A percentile compares a stretch with the other conserved stretches of the same genome.
These are phyloP conservation scores for Alces alces DNA, from an alignment of 2,113 vertebrate species.

Conservation along the genomic window DNA sequence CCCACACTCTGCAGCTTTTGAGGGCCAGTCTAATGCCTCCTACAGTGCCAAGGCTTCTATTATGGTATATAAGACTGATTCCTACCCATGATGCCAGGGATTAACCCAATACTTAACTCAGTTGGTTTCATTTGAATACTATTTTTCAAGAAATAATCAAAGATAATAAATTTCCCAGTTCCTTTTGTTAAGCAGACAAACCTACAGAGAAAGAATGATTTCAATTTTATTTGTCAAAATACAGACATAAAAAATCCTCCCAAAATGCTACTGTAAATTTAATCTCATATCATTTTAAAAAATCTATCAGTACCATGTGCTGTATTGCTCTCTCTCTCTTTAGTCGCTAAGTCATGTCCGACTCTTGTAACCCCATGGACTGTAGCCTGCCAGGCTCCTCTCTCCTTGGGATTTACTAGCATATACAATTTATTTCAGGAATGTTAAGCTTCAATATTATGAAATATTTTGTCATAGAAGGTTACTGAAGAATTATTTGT, in stretches of 20 bases:
- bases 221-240: constrained; percentile 30
- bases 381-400: neutral
- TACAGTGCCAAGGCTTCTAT: neutral
- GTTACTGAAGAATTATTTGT: neutral
- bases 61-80: neutral
- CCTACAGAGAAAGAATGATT: neutral
- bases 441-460: neutral
- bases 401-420: neutral
- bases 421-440: neutral
- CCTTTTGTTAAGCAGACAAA: neutral
- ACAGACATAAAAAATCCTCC: neutral
- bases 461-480: neutral
- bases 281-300: neutral
- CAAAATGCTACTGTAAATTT: neutral
- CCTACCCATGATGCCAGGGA: too few species aligned
- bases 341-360: neutral
- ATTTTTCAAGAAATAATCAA: neutral
- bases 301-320: neutral
- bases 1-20: neutral
- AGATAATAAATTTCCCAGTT: neutral
- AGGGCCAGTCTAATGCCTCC: neutral
- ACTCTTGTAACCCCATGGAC: neutral
- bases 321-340: neutral
- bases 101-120: neutral
- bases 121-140: constrained; percentile 20